Conservation (phyloP, 2,113 vertebrate species). For the Megaptera novaeangliae region DNA sequence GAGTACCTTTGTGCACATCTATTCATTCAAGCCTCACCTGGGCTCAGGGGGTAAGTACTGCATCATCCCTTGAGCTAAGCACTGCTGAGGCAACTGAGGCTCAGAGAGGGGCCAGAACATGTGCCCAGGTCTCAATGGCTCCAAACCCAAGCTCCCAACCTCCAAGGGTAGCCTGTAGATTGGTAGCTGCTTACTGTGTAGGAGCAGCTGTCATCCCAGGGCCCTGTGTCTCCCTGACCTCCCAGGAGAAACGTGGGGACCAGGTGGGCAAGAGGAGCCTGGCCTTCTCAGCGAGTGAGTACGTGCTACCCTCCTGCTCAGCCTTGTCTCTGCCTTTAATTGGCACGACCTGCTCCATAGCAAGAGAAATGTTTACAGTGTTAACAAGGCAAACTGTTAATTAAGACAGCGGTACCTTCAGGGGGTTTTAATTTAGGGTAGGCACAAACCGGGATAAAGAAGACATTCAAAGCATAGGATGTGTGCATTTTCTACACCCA, state of each 20-base stretch:
- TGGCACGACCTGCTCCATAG: not conserved
- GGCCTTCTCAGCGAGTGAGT: not conserved
- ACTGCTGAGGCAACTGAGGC: not conserved
- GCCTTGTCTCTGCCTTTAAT: not conserved
- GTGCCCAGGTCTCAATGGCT: not conserved
- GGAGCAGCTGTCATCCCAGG: not conserved
- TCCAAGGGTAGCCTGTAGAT: not conserved
- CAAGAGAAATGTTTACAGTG: constrained; percentile 3
- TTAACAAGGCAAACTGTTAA: constrained; percentile 50
- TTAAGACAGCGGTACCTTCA: constrained; percentile 6
- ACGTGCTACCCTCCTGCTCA: not conserved
- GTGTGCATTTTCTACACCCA: not conserved
- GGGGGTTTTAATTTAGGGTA: constrained; percentile 29
- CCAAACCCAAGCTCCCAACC: not conserved
- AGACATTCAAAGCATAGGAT: not conserved
- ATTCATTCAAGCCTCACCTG: not conserved
- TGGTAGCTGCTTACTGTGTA: not conserved
- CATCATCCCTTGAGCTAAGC: not conserved
- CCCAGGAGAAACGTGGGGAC: not conserved
- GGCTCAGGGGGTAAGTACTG: not conserved
- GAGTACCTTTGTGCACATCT: too few species aligned
- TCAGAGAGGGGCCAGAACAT: not conserved
- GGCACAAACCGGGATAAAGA: not conserved
- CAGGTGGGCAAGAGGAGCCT: not conserved
- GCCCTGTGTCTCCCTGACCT: not conserved